These are phyloP conservation scores for Sebastes kiyomatsui DNA, from an alignment of 2,797 vertebrate genomes.

Conservation along the genomic window DNA sequence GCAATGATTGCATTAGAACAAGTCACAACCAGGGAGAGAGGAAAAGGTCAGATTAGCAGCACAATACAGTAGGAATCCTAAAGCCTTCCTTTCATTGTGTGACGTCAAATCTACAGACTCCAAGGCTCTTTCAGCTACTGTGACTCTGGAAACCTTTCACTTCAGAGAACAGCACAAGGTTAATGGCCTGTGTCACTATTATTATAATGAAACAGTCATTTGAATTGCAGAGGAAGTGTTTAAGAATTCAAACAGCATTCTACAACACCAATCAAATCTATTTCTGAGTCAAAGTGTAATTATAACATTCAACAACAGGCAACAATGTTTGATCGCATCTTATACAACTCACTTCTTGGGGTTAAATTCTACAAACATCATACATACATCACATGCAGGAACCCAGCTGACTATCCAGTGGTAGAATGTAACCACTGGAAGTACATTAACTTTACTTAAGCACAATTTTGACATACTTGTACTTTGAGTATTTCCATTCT, in stretches of 20 bases:
- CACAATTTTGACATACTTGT: too few relatives aligned
- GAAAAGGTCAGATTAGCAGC: conserved; percentile 42
- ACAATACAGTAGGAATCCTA: conserved; percentile 23
- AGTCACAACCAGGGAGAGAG: neutral
- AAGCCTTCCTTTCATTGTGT: conserved; percentile 5
- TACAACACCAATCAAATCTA: neutral
- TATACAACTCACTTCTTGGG: neutral
- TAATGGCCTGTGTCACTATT: neutral
- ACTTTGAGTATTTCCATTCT: too few relatives aligned
- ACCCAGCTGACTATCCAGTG: too few relatives aligned
- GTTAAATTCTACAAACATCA: neutral
- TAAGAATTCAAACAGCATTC: neutral
- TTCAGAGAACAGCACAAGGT: neutral
- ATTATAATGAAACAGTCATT: neutral
- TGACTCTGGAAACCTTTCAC: neutral
- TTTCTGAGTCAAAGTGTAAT: neutral
- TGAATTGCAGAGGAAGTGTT: neutral
- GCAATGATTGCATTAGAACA: conserved; percentile 42
- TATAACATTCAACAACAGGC: neutral
- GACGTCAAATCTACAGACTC: conserved; percentile 11
- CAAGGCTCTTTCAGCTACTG: neutral
- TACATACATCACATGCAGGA: too few relatives aligned
- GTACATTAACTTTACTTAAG: too few relatives aligned
- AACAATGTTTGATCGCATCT: neutral
- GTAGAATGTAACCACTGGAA: too few relatives aligned